These are phyloP conservation scores for Neuroterus valhalla DNA, from an alignment of 1,140 invertebrate genomes.

Conservation along the genomic window DNA sequence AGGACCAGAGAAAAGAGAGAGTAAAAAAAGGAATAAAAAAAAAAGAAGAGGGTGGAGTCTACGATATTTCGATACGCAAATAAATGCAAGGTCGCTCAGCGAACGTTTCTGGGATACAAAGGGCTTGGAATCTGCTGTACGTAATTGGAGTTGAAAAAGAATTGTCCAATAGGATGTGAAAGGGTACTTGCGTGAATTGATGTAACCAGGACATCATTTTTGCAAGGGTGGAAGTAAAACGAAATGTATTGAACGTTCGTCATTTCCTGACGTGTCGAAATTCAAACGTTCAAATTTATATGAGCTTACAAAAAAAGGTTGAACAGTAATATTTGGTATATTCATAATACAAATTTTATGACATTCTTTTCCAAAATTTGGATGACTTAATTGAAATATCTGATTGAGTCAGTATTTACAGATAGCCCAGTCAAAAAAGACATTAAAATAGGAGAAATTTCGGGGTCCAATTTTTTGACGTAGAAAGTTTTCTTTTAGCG, in stretches of 20 bases:
- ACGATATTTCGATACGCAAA: constrained; percentile 67
- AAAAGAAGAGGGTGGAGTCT: constrained; percentile 42
- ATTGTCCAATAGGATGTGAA: constrained; percentile 40
- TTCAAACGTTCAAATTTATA: no score
- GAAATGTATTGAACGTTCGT: background rate
- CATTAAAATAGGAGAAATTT: no score
- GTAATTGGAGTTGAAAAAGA: constrained; percentile 49
- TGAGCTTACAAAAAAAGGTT: no score
- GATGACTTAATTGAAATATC: no score
- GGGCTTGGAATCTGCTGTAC: constrained; percentile 51
- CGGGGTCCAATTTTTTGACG: no score
- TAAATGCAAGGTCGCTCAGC: constrained; percentile 67
- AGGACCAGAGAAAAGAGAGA: constrained; percentile 2
- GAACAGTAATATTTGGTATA: no score
- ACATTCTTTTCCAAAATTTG: no score
- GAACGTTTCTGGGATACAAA: constrained; percentile 60
- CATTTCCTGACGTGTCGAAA: background rate
- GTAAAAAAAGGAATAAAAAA: background rate
- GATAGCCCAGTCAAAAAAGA: no score
- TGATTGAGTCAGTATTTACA: no score
- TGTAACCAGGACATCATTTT: background rate
- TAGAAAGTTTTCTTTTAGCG: no score
- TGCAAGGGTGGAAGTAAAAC: background rate
- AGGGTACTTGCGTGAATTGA: background rate
- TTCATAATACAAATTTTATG: no score